A percentile compares a stretch with the other conserved stretches of the same genome.
These are phyloP conservation scores for Acleris literana DNA, from an alignment of 2,888 invertebrate species.

Conservation along the genomic window DNA sequence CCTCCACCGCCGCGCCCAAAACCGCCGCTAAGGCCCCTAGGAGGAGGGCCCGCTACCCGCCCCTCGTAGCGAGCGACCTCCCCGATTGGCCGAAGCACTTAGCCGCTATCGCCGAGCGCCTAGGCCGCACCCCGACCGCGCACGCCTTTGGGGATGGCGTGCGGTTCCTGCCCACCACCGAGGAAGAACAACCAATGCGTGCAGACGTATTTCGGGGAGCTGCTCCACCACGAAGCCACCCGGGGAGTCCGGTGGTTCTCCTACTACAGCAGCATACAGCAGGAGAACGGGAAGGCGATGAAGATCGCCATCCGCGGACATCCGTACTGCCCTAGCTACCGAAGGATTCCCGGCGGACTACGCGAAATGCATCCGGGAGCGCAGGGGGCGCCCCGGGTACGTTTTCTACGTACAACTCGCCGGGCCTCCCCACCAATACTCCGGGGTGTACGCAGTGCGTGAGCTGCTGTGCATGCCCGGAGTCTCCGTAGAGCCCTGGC, in stretches of 20 bases:
- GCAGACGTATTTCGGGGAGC: too few species aligned
- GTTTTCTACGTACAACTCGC: not conserved
- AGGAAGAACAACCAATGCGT: too few species aligned
- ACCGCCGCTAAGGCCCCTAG: not conserved
- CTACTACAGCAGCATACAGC: too few species aligned
- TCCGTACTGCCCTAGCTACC: too few species aligned
- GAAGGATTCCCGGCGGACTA: too few species aligned
- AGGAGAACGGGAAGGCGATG: too few species aligned
- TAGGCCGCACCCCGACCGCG: not conserved
- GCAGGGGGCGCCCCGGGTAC: not conserved
- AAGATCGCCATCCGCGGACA: too few species aligned
- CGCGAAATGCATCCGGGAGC: too few species aligned
- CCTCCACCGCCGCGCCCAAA: too few species aligned
- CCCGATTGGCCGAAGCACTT: not conserved
- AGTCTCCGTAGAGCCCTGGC: constrained; percentile 5
- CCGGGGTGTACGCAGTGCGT: not conserved
- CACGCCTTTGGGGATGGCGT: not conserved
- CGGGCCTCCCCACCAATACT: not conserved
- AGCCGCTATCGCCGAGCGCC: not conserved
- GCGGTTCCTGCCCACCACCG: too few species aligned
- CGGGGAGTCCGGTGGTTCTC: too few species aligned
- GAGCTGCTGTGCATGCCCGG: not conserved
- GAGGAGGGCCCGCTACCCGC: not conserved
- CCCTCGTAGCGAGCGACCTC: not conserved
- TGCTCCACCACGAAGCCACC: too few species aligned